Evolutionary conservation across 2,888 invertebrate genomes (phyloP), one percentile per base, ranked within the genome.

Genomic region (Notodonta ziczac): DNA sequence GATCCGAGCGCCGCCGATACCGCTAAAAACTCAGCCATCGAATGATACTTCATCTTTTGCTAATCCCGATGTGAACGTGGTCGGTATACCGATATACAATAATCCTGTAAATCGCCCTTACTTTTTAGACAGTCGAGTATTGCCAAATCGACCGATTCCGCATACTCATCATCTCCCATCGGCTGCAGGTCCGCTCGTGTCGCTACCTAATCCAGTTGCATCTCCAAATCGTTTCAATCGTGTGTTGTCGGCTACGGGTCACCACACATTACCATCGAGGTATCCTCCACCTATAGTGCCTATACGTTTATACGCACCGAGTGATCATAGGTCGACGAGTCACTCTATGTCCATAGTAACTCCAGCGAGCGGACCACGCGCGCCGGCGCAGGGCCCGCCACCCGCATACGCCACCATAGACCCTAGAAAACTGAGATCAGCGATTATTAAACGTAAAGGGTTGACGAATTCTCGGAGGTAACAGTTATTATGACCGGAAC

Each of bases 331-430:
- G 24, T 10, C 51, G 1, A 24, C 12, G 24, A 52, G 52, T 32
- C 52, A 52, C 8, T 16, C 4, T 16, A 16, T 24, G 3, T 51
- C 51, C 16, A 51, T 9, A 51, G 8, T 51, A 5, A 16, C 16
- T 8, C 35, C 53, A 13, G 53, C 7, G 10, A 39, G 5, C 4
- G 35, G 2, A n/a, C 4, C 35, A 0, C 2, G 3, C 12, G 10
- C 42, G 42, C 4, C 42, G 10, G 35, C 70, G 4, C 55, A 32
- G 12, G 68, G 68, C 40, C 67, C 77, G 9, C 74, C 74, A 2
- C 78, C 80, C 0, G 74, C 80, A 6, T 86, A 85, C 61, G 86
- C 86, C 0, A 86, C 85, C 5, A 81, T 87, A 44, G 77, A 84
- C 63, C 86, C 86, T 0, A 72, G 80, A 48, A 83, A 85, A 44